A percentile compares a stretch with the other conserved stretches of the same genome.
These are phyloP conservation scores for Oscheius sp. DNA, from an alignment of 2,888 invertebrate genomes.

Conservation along the genomic window DNA sequence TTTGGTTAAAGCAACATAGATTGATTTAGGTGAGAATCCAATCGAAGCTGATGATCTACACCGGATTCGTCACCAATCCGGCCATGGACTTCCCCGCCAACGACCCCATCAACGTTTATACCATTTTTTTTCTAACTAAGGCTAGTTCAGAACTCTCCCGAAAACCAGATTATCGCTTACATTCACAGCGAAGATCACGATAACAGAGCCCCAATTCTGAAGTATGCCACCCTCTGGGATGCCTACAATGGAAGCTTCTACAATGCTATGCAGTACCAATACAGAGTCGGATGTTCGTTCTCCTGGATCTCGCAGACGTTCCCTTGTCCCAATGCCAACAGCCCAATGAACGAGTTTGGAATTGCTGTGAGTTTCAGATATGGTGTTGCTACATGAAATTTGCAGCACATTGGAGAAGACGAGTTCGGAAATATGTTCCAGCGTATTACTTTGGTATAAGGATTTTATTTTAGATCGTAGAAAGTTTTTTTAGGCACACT, in stretches of 20 bases:
- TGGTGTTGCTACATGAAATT: not conserved
- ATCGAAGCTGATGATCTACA: conserved; percentile 54
- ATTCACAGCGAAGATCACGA: conserved; percentile 44
- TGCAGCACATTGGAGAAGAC: conserved; percentile 61
- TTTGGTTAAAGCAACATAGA: not conserved
- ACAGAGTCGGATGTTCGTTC: conserved; percentile 50
- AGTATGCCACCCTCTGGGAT: conserved; percentile 49
- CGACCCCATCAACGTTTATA: conserved; percentile 50
- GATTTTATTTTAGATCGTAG: too few species aligned
- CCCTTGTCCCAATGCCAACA: conserved; percentile 55
- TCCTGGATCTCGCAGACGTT: conserved; percentile 57
- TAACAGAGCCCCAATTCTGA: conserved; percentile 46
- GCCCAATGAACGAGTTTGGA: conserved; percentile 46
- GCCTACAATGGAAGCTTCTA: conserved; percentile 56
- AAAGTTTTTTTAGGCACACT: not conserved
- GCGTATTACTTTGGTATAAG: conserved; percentile 42
- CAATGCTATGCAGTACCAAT: conserved; percentile 54
- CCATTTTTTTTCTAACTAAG: not conserved
- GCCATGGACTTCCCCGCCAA: conserved; percentile 47
- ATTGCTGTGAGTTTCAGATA: conserved; percentile 38
- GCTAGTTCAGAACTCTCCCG: conserved; percentile 33
- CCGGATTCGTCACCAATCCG: conserved; percentile 52
- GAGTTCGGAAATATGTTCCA: conserved; percentile 66
- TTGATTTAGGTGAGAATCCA: conserved; percentile 53
- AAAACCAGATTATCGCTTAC: conserved; percentile 56